A percentile compares a stretch with the other conserved stretches of the same genome.
Conservation (phyloP, 2,113 vertebrate species). For the Osmerus eperlanus region DNA sequence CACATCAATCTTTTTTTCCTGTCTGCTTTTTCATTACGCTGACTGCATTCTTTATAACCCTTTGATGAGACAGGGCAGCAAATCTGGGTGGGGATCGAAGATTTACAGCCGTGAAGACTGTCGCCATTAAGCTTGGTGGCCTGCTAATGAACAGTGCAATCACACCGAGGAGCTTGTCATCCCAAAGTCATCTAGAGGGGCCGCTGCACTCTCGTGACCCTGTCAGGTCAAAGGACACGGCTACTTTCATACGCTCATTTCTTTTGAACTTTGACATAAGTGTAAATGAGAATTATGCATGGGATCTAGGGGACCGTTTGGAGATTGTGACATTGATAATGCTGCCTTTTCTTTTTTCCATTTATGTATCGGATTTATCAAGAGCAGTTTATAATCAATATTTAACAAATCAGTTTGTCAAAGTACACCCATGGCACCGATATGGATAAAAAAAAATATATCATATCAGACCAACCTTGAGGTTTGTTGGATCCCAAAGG, state of each 20-base stretch:
- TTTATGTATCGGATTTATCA: neutral
- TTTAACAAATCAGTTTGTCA: no score
- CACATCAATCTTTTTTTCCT: conserved; percentile 48
- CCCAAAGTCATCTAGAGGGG: conserved; percentile 24
- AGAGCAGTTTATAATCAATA: no score
- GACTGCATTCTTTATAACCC: conserved; percentile 55
- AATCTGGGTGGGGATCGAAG: conserved; percentile 52
- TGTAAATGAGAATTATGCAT: neutral
- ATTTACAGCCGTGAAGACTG: conserved; percentile 50
- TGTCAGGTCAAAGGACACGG: conserved; percentile 23
- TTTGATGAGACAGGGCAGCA: conserved; percentile 61
- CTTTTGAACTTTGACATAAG: neutral
- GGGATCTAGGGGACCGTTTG: neutral
- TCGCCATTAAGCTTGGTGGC: conserved; percentile 46
- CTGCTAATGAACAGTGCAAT: conserved; percentile 59
- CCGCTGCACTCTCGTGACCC: conserved; percentile 26
- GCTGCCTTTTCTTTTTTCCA: neutral
- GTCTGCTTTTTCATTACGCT: conserved; percentile 59
- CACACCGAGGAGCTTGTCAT: conserved; percentile 31
- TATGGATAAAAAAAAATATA: no score
- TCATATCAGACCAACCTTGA: no score
- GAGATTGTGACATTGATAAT: neutral
- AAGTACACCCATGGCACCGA: no score
- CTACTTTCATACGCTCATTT: conserved; percentile 9
- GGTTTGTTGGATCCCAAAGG: no score